Evolutionary conservation across 2,113 vertebrate genomes (phyloP), one percentile per base, ranked within the genome.

Genomic region (Pleuronectes platessa): DNA sequence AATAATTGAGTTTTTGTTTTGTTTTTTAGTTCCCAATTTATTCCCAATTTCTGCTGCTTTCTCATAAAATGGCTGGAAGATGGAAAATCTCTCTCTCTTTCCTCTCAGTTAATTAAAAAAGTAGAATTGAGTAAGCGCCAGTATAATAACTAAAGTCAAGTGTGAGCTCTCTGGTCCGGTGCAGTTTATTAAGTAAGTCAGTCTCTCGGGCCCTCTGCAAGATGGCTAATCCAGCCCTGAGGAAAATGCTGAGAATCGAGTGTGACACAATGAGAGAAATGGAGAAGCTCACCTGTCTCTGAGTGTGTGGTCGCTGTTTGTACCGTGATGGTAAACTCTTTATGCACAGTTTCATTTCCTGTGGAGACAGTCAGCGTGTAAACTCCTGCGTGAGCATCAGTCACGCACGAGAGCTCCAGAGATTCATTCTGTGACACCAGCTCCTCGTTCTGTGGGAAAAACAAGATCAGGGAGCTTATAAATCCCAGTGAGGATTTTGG

Each of bases 351-450:
- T n/a, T 56, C 54, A 53, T 49, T 76, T 83, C 60, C 78, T 60
- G 71, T 65, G 27, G 42, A 54, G 76, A 88, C 86, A 21, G 35
- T 89, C 78, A 93, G 73, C n/a, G 49, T 83, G 53, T 93, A 94
- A 64, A 75, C 14, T 42, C 93, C 92, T n/a, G 85, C 55, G 7
- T 88, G 3, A 54, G 78, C 79, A 17, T 49, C 67, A 55, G 78
- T 86, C 54, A 93, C 80, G 27, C n/a, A 17, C 62, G 18, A 15
- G 2, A 94, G 83, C 68, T 76, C 40, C 65, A 92, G 76, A 81
- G 76, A 86, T 53, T 23, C 31, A 27, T 7, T 81, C 23, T 61
- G 15, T 78, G 91, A 91, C 40, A 93, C 58, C 26, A 42, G 3
- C 4, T 2, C 17, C n/a, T 85, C 24, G 49, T 84, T 82, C 93